Base-by-base conservation (phyloP, 1,140 invertebrate species). In the Calephelis nemesis region DNA sequence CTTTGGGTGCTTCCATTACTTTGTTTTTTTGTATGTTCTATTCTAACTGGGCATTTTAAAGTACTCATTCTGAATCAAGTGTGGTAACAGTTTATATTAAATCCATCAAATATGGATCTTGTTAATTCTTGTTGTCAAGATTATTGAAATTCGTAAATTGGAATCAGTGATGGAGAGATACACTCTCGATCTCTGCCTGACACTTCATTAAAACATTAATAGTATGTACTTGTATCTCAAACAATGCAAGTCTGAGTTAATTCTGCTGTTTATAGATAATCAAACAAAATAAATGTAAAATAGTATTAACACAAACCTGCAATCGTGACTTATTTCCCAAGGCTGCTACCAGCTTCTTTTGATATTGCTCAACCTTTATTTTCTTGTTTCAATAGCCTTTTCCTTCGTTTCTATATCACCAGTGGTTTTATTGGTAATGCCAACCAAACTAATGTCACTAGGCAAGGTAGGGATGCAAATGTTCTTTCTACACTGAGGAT, bases 121-220 rank as follows among this genome's bases (percentile, higher is more conserved):
- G 63, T 7, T 64, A 4, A 64, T 64, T 64, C 15, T 48, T 49
- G 40, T 64, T 64, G 15, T 30, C 45, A 47, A 64, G 10, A 47
- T 30, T 48, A 30, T 64, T 48, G 11, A 64, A 49, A 48, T 64
- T n/a, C 1, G 10, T 12, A 11, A 63, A 30, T 30, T 30, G 30
- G 30, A 30, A 30, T 4, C 30, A 30, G 30, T 4, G 30, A 30
- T 30, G 30, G 30, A 30, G 30, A 49, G n/a, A 64, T 64, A 7
- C 8, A 19, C 47, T 64, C n/a, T 64, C 63, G 40, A 7, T 64
- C 42, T 48, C 7, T 15, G 13, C 5, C n/a, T n/a, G 12, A 13
- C n/a, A 49, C 45, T 64, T 64, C 49, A 13, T 40, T 15, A 49
- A 42, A 64, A 64, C 47, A 64, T 13, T 64, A 10, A n/a, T 47